Evolutionary conservation across 2,113 vertebrate genomes (phyloP), one percentile per base, ranked within the genome.

Genomic region (Catharus fuscescens): DNA sequence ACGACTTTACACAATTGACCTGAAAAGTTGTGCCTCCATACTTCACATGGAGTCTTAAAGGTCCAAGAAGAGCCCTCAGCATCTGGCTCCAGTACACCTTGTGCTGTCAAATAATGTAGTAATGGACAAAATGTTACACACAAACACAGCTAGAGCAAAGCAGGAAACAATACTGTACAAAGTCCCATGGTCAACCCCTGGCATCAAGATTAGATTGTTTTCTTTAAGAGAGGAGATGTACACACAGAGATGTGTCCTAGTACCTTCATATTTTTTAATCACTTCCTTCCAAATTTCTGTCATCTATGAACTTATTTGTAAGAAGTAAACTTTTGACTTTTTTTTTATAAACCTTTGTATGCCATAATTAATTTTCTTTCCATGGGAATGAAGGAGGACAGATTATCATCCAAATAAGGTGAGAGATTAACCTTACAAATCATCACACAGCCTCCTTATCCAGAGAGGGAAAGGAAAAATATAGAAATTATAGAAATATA

Each of bases 1-100:
- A 73, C 0, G 0, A 31, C 26, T 62, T 48, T 17, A 50, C 6
- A 52, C 18, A 44, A 8, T n/a, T 76, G 14, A 60, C 7, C 28
- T 17, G 8, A 16, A 65, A 88, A 73, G 9, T 8, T 23, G 8
- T 23, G 26, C 15, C 34, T 59, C 29, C 53, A n/a, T 5, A 25
- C 10, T 32, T 73, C 54, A n/a, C 4, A 1, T 6, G 20, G 21
- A 78, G 14, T 5, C 34, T n/a, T 29, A 53, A 61, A 54, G 11
- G 11, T 18, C 25, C 8, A 14, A 1, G 5, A 28, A 40, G 5
- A 62, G 29, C 17, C 28, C 12, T 45, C 60, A 36, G 23, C 28
- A 59, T 25, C 26, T 21, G 15, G 24, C 44, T 91, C 26, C 31
- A 38, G 18, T 3, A 62, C 4, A 72, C 10, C 9, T n/a, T 40